Base-by-base conservation (phyloP, 1,140 invertebrate genomes). In the Zaprionus kolodkinae region DNA sequence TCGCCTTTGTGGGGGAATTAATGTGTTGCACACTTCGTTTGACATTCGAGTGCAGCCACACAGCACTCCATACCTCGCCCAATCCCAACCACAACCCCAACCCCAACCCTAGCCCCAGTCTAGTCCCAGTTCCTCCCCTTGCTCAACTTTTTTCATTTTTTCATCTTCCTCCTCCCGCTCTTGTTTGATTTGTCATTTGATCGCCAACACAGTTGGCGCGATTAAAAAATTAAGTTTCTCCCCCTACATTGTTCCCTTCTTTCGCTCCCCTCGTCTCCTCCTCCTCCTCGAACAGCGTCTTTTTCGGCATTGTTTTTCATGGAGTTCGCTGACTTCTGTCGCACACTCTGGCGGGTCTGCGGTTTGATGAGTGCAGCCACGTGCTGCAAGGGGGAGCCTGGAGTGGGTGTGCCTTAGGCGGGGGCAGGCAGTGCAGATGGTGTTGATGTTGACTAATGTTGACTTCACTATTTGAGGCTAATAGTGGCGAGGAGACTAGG, bases 181-280 rank as follows among this genome's bases (percentile, higher is more conserved):
- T 63, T 79, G 85, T 88, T 88, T 88, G 85, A 89, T 81, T 89
- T 89, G 85, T 85, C 85, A 88, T 88, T 88, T 85, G 85, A 88
- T 88, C 85, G 72, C 69, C 35, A 62, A 52, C 75, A 79, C 85
- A 89, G 85, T 88, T 88, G 84, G 81, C 59, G 79, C 84, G 84
- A 89, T 85, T 88, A 88, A 89, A 88, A 89, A 88, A 74, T 78
- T 81, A 69, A 78, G 56, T 78, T 59, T 50, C 56, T 35, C 55
- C 56, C 38, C 55, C 55, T 25, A 7, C 40, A 45, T 7, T 11
- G 45, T 25, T 12, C 67, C 52, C 17, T 59, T n/a, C 11, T 25
- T 73, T 27, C 12, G 10, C 13, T 45, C 15, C 57, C 6, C n/a
- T n/a, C n/a, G n/a, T n/a, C 25, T n/a, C 45, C 17, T 3, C n/a